Evolutionary conservation across 2,888 invertebrate genomes (phyloP).

Genomic region (Nemapogon koenigi): DNA sequence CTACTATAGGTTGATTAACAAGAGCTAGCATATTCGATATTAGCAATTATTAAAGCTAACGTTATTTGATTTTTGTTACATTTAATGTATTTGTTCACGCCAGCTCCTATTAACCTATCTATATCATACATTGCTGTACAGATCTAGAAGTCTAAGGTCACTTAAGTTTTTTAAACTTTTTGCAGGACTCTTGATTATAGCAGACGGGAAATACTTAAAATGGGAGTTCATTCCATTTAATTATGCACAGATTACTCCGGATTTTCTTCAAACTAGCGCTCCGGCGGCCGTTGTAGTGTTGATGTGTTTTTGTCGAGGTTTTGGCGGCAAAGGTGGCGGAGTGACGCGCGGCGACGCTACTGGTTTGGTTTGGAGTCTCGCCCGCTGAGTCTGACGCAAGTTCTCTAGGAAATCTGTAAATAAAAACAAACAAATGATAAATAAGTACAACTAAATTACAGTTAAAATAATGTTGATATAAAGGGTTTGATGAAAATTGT

Average conservation of each 20-base stretch:
- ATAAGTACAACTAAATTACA: background rate
- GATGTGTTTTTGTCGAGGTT: constrained; percentile 22
- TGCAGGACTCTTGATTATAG: too few species aligned
- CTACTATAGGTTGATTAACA: too few species aligned
- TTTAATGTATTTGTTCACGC: too few species aligned
- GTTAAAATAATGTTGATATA: background rate
- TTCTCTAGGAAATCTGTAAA: constrained; percentile 46
- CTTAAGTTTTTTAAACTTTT: background rate
- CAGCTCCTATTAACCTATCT: too few species aligned
- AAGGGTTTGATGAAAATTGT: too few species aligned
- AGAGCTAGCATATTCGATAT: too few species aligned
- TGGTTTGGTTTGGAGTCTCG: constrained; percentile 23
- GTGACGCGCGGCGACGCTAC: constrained; percentile 18
- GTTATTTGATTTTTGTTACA: too few species aligned
- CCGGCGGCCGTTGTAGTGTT: constrained; percentile 1
- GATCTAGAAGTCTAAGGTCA: background rate
- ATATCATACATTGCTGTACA: background rate
- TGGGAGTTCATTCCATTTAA: too few species aligned
- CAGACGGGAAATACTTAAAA: too few species aligned
- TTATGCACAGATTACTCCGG: too few species aligned
- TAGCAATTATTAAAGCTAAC: too few species aligned
- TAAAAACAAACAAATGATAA: constrained; percentile 3
- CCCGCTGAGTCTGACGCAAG: constrained; percentile 46
- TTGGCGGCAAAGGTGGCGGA: constrained; percentile 39
- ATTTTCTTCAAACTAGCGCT: constrained; percentile 1